Evolutionary conservation across 2,797 vertebrate species (phyloP).

Genomic region (Simalia tracyae): DNA sequence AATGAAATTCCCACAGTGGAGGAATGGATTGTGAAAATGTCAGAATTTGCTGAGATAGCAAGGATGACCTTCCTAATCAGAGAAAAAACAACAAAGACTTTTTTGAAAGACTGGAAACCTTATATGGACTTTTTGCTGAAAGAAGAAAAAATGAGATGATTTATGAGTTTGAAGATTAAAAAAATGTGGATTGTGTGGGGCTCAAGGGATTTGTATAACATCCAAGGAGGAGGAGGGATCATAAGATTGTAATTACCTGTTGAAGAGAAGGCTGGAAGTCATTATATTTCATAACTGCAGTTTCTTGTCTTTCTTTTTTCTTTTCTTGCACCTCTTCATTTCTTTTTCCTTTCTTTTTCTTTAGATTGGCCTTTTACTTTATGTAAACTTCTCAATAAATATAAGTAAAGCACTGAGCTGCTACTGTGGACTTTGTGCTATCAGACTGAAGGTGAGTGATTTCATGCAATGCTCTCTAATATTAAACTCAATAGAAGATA

Average conservation of each 20-base stretch:
- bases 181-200: background rate
- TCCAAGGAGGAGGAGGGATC: background rate
- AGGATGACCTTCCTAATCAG: background rate
- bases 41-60: background rate
- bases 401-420: background rate
- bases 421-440: background rate
- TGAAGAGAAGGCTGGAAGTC: background rate
- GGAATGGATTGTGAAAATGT: background rate
- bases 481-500: background rate
- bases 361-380: background rate
- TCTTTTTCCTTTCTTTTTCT: background rate
- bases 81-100: background rate
- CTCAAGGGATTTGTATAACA: background rate
- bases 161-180: background rate
- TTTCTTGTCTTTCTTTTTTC: background rate
- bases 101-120: background rate
- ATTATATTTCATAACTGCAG: background rate
- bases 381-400: background rate
- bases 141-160: background rate
- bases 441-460: background rate
- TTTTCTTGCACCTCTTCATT: background rate
- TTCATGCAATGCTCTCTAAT: background rate
- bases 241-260: background rate
- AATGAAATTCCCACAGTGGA: background rate
- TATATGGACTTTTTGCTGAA: background rate